These are phyloP conservation scores for Melanostoma mellinum DNA, from an alignment of 2,888 invertebrate species.

Conservation along the genomic window DNA sequence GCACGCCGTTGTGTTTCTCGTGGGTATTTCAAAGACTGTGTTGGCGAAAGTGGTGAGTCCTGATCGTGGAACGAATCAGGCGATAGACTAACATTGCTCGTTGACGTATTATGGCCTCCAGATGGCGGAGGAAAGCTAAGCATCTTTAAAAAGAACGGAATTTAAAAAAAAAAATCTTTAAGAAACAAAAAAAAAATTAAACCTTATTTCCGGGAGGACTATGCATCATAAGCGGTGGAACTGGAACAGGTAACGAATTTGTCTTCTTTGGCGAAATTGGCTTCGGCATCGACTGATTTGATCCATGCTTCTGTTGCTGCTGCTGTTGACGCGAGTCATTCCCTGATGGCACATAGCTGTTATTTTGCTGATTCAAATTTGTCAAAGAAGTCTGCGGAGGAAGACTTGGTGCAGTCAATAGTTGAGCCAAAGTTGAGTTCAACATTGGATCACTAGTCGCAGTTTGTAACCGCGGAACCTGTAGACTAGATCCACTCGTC, in stretches of 20 bases:
- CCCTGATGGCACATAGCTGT: slow-evolving; percentile 62
- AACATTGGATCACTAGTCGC: slow-evolving; percentile 90
- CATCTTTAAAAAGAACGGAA: slow-evolving; percentile 73
- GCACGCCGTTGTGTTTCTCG: slow-evolving; percentile 88
- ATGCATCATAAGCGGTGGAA: slow-evolving; percentile 76
- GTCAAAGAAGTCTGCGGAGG: slow-evolving; percentile 42
- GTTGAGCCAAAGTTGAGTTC: slow-evolving; percentile 91
- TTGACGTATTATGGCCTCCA: slow-evolving; percentile 64
- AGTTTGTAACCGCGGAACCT: slow-evolving; percentile 83
- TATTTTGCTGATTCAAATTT: slow-evolving; percentile 38
- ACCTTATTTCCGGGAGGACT: slow-evolving; percentile 78
- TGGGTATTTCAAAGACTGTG: slow-evolving; percentile 81
- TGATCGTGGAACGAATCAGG: slow-evolving; percentile 81
- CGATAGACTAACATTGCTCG: slow-evolving; percentile 77
- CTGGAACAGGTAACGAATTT: slow-evolving; percentile 78
- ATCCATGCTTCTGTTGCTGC: slow-evolving; percentile 75
- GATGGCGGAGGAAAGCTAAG: slow-evolving; percentile 77
- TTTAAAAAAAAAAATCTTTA: neutral
- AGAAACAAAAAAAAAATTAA: neutral
- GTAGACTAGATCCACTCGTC: slow-evolving; percentile 67
- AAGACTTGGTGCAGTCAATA: slow-evolving; percentile 84
- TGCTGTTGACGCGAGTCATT: slow-evolving; percentile 71
- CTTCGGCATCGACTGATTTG: slow-evolving; percentile 54
- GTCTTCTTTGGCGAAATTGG: slow-evolving; percentile 80
- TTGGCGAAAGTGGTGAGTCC: slow-evolving; percentile 85